phyloP scores from a whole-genome alignment of 1,140 invertebrate genomes.

The Leptopilina boulardi region DNA sequence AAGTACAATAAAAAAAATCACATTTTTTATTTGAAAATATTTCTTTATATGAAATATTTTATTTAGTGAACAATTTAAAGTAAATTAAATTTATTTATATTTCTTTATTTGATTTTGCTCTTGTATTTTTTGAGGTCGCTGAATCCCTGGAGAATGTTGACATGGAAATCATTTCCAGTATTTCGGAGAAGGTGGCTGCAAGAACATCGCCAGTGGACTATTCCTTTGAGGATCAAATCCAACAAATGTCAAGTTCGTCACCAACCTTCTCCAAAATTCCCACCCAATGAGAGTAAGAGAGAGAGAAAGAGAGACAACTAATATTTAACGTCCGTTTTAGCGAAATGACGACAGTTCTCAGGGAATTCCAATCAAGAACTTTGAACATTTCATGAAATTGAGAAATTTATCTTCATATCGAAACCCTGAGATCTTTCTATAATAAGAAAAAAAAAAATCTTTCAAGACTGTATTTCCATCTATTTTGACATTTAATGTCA shows the following conservation, averaged over 20 bases:
- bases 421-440: not conserved
- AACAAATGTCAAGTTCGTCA: slow-evolving; percentile 53
- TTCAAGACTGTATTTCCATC: slow-evolving; percentile 13
- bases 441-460: not conserved
- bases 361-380: slow-evolving; percentile 14
- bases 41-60: not conserved
- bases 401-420: not conserved
- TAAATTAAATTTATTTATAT: not conserved
- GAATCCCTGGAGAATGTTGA: slow-evolving; percentile 46
- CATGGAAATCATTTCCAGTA: slow-evolving; percentile 50
- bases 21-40: not conserved
- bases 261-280: slow-evolving; percentile 59
- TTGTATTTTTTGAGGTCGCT: slow-evolving; percentile 49
- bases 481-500: not conserved
- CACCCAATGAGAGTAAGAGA: slow-evolving; percentile 44
- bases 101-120: not conserved
- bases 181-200: slow-evolving; percentile 51
- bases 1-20: not conserved
- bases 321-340: slow-evolving; percentile 19
- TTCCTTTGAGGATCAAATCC: slow-evolving; percentile 48
- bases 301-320: not conserved
- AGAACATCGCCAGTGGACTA: slow-evolving; percentile 34
- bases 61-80: too few relatives aligned
- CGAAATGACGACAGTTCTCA: slow-evolving; percentile 1
- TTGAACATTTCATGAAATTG: not conserved